phyloP scores from a whole-genome alignment of 2,113 vertebrate genomes.

The Sarotherodon lohbergeri region DNA sequence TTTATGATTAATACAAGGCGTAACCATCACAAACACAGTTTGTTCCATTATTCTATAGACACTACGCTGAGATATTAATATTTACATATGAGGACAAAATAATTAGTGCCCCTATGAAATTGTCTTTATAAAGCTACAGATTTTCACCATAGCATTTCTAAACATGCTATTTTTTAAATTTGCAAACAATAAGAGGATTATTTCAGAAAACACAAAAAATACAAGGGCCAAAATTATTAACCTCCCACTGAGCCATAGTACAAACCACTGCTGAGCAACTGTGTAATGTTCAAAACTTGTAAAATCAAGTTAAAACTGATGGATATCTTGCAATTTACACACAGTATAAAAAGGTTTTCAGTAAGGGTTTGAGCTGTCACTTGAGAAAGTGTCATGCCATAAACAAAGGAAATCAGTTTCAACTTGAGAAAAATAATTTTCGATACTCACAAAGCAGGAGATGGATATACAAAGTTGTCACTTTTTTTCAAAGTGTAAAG shows the following conservation, averaged over 20 bases:
- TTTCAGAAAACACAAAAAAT: background rate
- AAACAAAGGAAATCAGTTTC: background rate
- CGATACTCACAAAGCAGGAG: background rate
- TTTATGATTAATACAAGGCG: background rate
- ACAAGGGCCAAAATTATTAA: background rate
- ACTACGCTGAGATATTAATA: accelerated
- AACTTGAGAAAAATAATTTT: background rate
- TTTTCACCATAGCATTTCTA: background rate
- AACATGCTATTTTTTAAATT: background rate
- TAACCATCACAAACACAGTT: background rate
- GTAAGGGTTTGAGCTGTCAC: background rate
- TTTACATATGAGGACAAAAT: background rate
- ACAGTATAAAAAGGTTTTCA: background rate
- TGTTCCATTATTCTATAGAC: background rate
- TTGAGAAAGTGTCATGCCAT: background rate
- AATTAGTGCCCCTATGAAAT: background rate
- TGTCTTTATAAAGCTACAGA: background rate
- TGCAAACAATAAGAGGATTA: background rate
- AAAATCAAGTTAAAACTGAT: background rate
- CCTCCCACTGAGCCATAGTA: background rate
- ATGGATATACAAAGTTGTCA: background rate
- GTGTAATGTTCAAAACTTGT: background rate
- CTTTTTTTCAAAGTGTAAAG: background rate
- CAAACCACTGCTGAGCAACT: background rate
- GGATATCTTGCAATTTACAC: background rate